phyloP scores from a whole-genome alignment of 2,888 invertebrate species.

The Erannis defoliaria region DNA sequence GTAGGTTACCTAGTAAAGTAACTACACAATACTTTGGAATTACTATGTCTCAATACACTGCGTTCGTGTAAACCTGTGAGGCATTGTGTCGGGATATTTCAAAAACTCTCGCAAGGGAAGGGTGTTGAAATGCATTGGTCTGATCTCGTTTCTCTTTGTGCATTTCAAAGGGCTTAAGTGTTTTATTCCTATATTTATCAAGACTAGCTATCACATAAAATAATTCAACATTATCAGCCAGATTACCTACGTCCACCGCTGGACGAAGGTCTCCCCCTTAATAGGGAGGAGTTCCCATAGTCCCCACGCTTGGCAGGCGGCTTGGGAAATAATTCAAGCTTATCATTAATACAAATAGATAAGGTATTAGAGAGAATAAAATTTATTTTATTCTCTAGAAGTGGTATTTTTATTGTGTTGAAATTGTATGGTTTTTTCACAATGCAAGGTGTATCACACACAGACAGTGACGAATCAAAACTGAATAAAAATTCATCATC shows the following conservation, averaged over 20 bases:
- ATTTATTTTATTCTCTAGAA: not conserved
- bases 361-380: not conserved
- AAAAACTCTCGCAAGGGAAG: conserved; percentile 7
- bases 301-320: no score
- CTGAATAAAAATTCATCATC: conserved; percentile 6
- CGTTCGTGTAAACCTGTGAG: conserved; percentile 8
- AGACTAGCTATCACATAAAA: not conserved
- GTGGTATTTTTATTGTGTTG: not conserved
- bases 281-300: no score
- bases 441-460: no score
- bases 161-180: not conserved
- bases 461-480: not conserved
- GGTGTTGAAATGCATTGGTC: conserved; percentile 7
- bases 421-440: not conserved
- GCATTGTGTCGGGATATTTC: conserved; percentile 8
- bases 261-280: no score
- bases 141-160: conserved; percentile 6
- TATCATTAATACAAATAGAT: not conserved
- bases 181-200: not conserved
- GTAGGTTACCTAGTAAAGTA: conserved; percentile 18
- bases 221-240: no score
- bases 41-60: conserved; percentile 24
- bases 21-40: conserved; percentile 20
- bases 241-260: no score
- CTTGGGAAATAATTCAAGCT: not conserved